Evolutionary conservation across 2,797 vertebrate species (phyloP), one percentile per base, ranked within the genome.

Genomic region (Periophthalmus magnuspinnatus): DNA sequence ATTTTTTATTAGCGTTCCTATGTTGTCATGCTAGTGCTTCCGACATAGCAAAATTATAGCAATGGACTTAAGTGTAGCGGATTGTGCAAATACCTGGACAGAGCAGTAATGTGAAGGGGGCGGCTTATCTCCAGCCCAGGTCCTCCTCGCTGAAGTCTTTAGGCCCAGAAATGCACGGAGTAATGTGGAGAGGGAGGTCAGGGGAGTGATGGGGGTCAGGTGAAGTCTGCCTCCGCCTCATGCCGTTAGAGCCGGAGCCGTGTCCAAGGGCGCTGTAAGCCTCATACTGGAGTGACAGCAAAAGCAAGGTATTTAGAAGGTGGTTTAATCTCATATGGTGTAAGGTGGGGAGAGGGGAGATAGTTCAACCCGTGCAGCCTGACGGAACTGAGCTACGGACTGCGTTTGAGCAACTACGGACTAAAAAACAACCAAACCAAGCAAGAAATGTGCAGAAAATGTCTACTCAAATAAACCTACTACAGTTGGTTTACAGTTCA

Each of bases 181-280:
- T 16, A 45, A 45, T 13, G 52, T 11, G 21, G 2, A 9, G 52
- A 55, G n/a, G 52, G 41, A 45, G 41, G 41, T 45, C 41, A 45
- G 41, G 41, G 41, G 41, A 45, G 41, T 5, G 41, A 45, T 45
- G 57, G 62, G 70, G 76, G 58, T 70, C 89, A 91, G 91, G 90
- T 90, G 77, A 75, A 71, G 75, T 50, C 74, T 69, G 71, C 10
- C 50, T 85, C 80, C 82, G 82, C n/a, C n/a, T n/a, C 3, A 89
- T 84, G 84, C 81, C 3, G 50, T 89, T 88, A 84, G 70, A 19
- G 71, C 65, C 66, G 6, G 65, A 70, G 47, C 55, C 17, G 47
- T 24, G 64, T 32, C 19, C 14, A 34, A 74, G 61, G 57, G 60
- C 55, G 28, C 55, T 57, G 57, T 59, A 59, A 59, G 19, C 22